phyloP scores from a whole-genome alignment of 2,797 vertebrate species.

The Hybognathus amarus region DNA sequence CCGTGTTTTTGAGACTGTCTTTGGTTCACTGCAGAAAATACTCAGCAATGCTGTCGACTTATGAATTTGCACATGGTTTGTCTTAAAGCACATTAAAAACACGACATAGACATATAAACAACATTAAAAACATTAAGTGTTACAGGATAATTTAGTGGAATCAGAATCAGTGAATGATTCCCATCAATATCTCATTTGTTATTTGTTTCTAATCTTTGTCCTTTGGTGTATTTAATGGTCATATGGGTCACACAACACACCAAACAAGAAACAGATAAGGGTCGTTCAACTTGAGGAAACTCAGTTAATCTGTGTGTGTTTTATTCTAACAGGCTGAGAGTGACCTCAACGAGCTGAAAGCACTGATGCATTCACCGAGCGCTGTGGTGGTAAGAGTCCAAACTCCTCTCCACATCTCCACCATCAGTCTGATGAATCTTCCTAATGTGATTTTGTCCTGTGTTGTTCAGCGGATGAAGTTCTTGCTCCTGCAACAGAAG shows the following conservation, averaged over 20 bases:
- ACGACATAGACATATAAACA: no score
- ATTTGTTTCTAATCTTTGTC: background rate
- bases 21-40: no score
- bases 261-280: background rate
- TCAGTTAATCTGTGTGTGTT: background rate
- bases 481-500: conserved; percentile 97
- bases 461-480: conserved; percentile 91
- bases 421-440: background rate
- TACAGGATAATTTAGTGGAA: background rate
- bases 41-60: no score
- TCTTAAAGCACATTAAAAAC: background rate
- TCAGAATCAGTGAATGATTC: background rate
- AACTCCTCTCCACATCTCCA: background rate
- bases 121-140: background rate
- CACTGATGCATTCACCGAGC: conserved; percentile 95
- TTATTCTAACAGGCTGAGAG: conserved; percentile 87
- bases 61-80: no score
- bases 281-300: background rate
- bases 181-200: background rate
- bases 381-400: conserved; percentile 91
- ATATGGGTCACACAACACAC: background rate
- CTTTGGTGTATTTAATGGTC: background rate
- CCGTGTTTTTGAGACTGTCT: no score
- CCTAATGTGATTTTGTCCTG: background rate
- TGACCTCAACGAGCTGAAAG: conserved; percentile 97